Evolutionary conservation across 2,888 invertebrate species (phyloP).

Genomic region (Melieria picta): DNA sequence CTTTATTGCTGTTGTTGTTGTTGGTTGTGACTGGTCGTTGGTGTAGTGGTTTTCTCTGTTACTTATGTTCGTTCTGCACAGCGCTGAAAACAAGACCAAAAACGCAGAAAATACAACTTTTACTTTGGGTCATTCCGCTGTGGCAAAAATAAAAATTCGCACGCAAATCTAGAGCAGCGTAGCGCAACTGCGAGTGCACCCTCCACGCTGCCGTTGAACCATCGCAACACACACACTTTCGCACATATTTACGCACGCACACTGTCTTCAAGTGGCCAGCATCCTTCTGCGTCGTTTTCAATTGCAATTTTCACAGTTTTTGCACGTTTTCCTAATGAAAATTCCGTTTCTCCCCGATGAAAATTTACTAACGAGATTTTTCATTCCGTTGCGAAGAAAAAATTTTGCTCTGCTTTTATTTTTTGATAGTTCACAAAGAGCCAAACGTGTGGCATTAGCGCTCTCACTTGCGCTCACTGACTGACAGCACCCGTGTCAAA

Average conservation of each 20-base stretch:
- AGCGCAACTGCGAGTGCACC: too few species aligned
- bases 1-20: slow-evolving; percentile 17
- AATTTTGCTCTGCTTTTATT: too few species aligned
- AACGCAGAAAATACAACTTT: too few species aligned
- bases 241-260: slow-evolving; percentile 17
- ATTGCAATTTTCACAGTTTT: slow-evolving; percentile 13
- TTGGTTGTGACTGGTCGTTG: neutral
- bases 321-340: neutral
- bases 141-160: neutral
- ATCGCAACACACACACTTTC: too few species aligned
- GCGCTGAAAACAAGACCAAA: slow-evolving; percentile 19
- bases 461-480: too few species aligned
- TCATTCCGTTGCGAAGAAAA: too few species aligned
- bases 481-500: too few species aligned
- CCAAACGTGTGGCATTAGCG: too few species aligned
- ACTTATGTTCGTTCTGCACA: slow-evolving; percentile 22
- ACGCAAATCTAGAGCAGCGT: neutral
- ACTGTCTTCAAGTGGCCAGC: slow-evolving; percentile 31
- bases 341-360: neutral
- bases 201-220: too few species aligned
- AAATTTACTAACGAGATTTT: neutral
- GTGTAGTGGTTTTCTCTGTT: slow-evolving; percentile 1
- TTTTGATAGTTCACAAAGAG: too few species aligned
- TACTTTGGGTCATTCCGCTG: too few species aligned
- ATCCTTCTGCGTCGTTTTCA: slow-evolving; percentile 33